Evolutionary conservation across 2,888 invertebrate genomes (phyloP).

Genomic region (Frankliniella fusca): DNA sequence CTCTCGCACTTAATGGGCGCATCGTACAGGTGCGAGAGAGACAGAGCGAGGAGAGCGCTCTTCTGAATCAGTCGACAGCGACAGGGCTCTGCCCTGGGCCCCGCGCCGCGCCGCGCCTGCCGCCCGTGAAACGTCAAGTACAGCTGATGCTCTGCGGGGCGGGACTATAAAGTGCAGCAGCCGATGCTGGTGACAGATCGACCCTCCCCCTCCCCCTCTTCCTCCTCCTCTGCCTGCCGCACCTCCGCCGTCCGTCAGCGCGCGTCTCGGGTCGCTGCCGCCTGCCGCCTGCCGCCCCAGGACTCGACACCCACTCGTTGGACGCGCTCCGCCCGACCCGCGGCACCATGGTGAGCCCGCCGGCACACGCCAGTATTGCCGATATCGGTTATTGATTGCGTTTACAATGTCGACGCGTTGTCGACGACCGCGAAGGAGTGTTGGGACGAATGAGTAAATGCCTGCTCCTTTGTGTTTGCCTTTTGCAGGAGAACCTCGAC

Average conservation of each 20-base stretch:
- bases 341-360: background rate
- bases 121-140: background rate
- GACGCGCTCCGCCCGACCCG: background rate
- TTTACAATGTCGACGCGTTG: too few relatives aligned
- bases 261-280: too few relatives aligned
- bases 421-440: background rate
- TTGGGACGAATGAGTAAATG: too few relatives aligned
- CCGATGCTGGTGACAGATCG: background rate
- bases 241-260: background rate
- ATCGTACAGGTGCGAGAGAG: too few relatives aligned
- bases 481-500: conserved; percentile 63
- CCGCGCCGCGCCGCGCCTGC: background rate
- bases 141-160: conserved; percentile 10
- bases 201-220: too few relatives aligned
- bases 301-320: background rate
- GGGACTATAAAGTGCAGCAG: background rate
- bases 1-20: too few relatives aligned
- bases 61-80: too few relatives aligned
- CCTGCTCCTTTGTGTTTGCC: background rate
- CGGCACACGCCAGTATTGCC: background rate
- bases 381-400: too few relatives aligned
- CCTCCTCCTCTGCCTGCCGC: too few relatives aligned
- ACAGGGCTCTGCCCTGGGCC: background rate
- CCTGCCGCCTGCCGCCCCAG: background rate
- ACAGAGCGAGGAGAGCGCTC: too few relatives aligned